Evolutionary conservation across 2,888 invertebrate species (phyloP), one percentile per base, ranked within the genome.

Genomic region (Megalurothrips usitatus): DNA sequence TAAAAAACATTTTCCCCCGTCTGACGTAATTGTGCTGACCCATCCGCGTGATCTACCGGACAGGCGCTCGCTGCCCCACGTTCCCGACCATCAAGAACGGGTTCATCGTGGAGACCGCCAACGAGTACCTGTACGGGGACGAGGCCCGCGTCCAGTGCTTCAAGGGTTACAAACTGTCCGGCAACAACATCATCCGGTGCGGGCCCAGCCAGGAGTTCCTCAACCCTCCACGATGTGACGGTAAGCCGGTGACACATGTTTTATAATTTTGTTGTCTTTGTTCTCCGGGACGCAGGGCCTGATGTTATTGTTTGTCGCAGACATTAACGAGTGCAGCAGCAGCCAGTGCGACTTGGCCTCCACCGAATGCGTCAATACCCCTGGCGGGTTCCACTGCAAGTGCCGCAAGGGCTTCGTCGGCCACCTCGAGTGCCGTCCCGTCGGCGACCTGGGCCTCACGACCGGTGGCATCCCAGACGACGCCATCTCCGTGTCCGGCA

Each of bases 141-240:
- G 96, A 97, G 88, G 96, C 96, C 19, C 90, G 96, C 83, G 95
- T 96, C 14, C 96, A 97, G 86, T 97, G 97, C 86, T 94, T 93
- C 86, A 94, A 94, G 88, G 97, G 96, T 14, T 97, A 94, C 86
- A 95, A 94, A 88, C 89, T 97, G 8, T 87, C 87, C 75, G 95
- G 95, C 49, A 92, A 93, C 80, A 95, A 94, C 84, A 92, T 96
- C 81, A 92, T 96, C 83, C 91, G 92, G 85, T 97, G 97, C 86
- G 96, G 95, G 82, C 90, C 94, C n/a, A 91, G 93, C 84, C 95
- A 96, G 87, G 88, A 91, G 83, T 97, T 97, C 84, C 93, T 94
- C 84, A 92, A 94, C 84, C 92, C 95, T 79, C 97, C 97, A 1
- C 93, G 92, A 82, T 97, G 97, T 86, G 96, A 96, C 89, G 91